These are phyloP conservation scores for Lissonota sp. DNA, from an alignment of 2,888 invertebrate genomes.

Conservation along the genomic window DNA sequence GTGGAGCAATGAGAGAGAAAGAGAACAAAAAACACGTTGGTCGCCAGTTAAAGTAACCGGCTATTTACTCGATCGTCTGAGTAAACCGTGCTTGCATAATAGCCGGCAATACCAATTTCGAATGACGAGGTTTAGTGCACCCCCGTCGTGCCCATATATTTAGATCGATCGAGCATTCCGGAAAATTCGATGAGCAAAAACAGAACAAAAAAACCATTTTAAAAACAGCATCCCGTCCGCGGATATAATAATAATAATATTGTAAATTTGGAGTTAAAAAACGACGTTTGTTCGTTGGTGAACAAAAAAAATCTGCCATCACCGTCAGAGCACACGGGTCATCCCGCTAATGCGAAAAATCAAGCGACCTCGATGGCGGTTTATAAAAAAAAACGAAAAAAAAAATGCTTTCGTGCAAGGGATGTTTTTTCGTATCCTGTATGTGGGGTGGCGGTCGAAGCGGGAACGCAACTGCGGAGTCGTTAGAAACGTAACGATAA, in stretches of 20 bases:
- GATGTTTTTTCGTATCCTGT: slow-evolving; percentile 13
- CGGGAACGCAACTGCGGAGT: slow-evolving; percentile 49
- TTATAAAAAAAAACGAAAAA: slow-evolving; percentile 65
- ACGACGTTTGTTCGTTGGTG: slow-evolving; percentile 51
- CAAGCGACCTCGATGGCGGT: slow-evolving; percentile 77
- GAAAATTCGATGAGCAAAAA: too few relatives aligned
- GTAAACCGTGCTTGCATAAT: slow-evolving; percentile 58
- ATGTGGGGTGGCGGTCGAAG: slow-evolving; percentile 36
- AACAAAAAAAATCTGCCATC: slow-evolving; percentile 35
- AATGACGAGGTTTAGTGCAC: neutral
- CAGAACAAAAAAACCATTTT: neutral
- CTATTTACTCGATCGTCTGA: slow-evolving; percentile 61
- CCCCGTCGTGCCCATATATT: neutral
- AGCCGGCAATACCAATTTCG: slow-evolving; percentile 55
- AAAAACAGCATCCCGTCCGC: slow-evolving; percentile 35
- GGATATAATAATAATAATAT: slow-evolving; percentile 40
- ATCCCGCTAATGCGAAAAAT: slow-evolving; percentile 78
- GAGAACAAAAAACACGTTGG: slow-evolving; percentile 1
- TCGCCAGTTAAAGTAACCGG: slow-evolving; percentile 57
- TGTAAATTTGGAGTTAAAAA: slow-evolving; percentile 58
- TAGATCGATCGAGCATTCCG: slow-evolving; percentile 19
- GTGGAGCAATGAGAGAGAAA: neutral
- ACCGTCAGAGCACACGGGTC: slow-evolving; percentile 63
- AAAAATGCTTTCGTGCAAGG: slow-evolving; percentile 48
- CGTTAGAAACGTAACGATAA: slow-evolving; percentile 82